phyloP scores from a whole-genome alignment of 2,888 invertebrate species.

The Tipula confusa region DNA sequence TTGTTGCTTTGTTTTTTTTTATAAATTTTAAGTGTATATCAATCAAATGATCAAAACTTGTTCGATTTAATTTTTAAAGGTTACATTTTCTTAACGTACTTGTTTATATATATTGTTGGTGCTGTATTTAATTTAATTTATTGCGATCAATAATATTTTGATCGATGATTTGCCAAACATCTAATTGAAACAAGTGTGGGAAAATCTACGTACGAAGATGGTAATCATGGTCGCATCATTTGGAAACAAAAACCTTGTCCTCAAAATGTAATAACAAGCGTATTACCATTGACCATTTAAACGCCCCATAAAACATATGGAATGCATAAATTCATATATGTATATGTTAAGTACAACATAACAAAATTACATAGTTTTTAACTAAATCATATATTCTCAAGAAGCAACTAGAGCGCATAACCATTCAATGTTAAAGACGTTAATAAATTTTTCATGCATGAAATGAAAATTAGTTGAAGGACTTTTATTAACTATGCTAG shows the following conservation, averaged over 20 bases:
- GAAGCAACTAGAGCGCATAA: not conserved
- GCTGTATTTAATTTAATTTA: not conserved
- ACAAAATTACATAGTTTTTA: no score
- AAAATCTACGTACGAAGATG: not conserved
- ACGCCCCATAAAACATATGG: not conserved
- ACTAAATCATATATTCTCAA: not conserved
- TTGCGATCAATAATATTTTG: constrained; percentile 12
- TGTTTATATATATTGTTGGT: not conserved
- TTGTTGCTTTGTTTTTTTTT: not conserved
- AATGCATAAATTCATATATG: not conserved
- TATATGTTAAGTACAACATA: not conserved
- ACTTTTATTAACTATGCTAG: not conserved
- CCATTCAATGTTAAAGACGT: constrained; percentile 8
- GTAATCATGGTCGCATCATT: not conserved
- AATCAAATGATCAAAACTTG: not conserved
- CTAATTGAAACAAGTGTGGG: not conserved
- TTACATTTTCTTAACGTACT: not conserved
- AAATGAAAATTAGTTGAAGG: constrained; percentile 25
- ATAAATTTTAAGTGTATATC: constrained; percentile 7
- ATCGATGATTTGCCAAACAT: constrained; percentile 25
- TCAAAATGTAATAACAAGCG: not conserved
- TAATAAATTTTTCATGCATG: constrained; percentile 1
- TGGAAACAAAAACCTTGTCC: not conserved
- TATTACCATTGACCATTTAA: not conserved
- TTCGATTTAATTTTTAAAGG: not conserved